Evolutionary conservation across 2,888 invertebrate genomes (phyloP), one percentile per base, ranked within the genome.

Genomic region (Cantharis lateralis): DNA sequence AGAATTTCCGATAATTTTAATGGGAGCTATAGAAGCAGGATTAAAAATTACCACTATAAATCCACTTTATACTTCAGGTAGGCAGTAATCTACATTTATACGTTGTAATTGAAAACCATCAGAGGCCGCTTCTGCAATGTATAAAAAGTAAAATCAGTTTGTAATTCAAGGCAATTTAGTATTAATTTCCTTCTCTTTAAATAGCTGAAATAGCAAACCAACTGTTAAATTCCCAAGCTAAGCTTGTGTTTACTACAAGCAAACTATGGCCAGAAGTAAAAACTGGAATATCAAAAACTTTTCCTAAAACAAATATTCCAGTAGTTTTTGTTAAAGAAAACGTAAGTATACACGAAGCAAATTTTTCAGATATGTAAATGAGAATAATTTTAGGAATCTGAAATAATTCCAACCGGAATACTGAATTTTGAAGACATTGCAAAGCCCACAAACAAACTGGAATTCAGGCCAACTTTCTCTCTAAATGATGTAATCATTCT

Each of bases 1-100:
- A 0, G 95, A 95, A 86, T 93, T 90, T 83, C 91, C 93, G 0
- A 87, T 94, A 11, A 90, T 92, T 2, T 85, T 91, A 4, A 83
- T 94, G 82, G 95, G 94, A 0, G 90, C 91, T n/a, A 82, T 93
- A 32, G 93, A 93, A 82, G 94, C 94, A 61, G 94, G 94, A 0
- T 88, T 93, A 0, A 84, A 91, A 15, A 90, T 93, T 9, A 93
- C 94, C 0, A 92, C 93, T 0, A 89, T 94, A 7, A 95, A 95
- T 88, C 94, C 94, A 0, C 85, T 91, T 76, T 95, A 95, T 82
- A 95, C 93, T 61, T 18, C 81, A 81, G 83, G 85, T 85, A 82
- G 77, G 75, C 63, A 48, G 48, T 11, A 70, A 16, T 10, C 32
- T 70, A 15, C 15, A 68, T n/a, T n/a, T 68, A 24, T 68, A 68